These are phyloP conservation scores for Aphelinus certus DNA, from an alignment of 1,140 invertebrate genomes.

Conservation along the genomic window DNA sequence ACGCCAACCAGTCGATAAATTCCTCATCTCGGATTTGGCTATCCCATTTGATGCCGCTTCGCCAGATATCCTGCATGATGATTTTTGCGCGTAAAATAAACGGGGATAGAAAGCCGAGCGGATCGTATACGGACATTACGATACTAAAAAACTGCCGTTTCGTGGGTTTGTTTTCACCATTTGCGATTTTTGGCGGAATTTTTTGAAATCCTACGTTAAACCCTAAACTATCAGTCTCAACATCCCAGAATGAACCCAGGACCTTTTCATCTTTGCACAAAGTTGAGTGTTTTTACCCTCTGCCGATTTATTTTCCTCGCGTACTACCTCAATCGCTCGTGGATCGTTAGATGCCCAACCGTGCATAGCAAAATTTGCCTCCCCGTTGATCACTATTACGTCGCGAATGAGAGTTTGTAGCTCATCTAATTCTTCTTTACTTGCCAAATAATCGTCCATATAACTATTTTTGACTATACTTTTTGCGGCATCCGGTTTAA, in stretches of 20 bases:
- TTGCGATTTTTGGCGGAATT: neutral
- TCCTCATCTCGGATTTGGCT: constrained; percentile 23
- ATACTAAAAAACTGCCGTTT: constrained; percentile 36
- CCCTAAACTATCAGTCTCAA: neutral
- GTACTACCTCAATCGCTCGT: neutral
- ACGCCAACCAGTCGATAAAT: constrained; percentile 22
- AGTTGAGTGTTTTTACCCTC: neutral
- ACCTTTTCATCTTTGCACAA: constrained; percentile 4
- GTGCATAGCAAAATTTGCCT: constrained; percentile 40
- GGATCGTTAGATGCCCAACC: constrained; percentile 22
- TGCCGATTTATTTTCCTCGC: neutral
- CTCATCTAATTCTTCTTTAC: constrained; percentile 22
- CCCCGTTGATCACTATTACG: constrained; percentile 12
- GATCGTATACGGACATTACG: constrained; percentile 48
- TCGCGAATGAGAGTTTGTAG: constrained; percentile 3
- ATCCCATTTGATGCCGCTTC: constrained; percentile 43
- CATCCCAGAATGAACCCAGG: constrained; percentile 27
- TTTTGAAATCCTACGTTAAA: constrained; percentile 10
- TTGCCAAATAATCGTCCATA: constrained; percentile 37
- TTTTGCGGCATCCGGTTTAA: neutral
- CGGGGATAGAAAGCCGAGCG: constrained; percentile 43
- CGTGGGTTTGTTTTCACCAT: constrained; percentile 32
- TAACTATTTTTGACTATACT: constrained; percentile 23
- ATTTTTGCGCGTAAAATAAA: constrained; percentile 40
- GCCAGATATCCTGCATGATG: constrained; percentile 45